A percentile compares a stretch with the other conserved stretches of the same genome.
These are phyloP conservation scores for Diprion similis DNA, from an alignment of 1,140 invertebrate species.

Conservation along the genomic window DNA sequence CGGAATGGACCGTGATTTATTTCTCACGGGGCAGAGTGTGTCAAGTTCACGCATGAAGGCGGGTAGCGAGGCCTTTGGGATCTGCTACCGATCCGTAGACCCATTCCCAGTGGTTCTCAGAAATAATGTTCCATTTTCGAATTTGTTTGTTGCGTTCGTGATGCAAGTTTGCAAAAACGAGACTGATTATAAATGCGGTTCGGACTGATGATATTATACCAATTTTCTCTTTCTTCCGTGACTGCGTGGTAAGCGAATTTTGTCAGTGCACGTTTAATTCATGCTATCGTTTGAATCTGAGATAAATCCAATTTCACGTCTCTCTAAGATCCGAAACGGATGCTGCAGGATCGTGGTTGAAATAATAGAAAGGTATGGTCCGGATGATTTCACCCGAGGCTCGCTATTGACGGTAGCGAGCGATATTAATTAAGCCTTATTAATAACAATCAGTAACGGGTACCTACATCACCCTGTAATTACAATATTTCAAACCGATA, in stretches of 20 bases:
- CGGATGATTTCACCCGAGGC: slow-evolving; percentile 3
- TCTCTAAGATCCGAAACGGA: no score
- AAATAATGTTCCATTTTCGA: background rate
- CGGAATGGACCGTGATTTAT: slow-evolving; percentile 9
- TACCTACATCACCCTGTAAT: background rate
- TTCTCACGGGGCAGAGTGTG: slow-evolving; percentile 8
- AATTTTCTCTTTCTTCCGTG: no score
- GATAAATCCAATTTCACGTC: no score
- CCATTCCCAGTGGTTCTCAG: background rate
- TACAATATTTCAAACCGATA: background rate
- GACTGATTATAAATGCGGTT: no score
- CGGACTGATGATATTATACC: no score
- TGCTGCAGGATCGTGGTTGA: no score
- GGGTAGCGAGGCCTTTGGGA: background rate
- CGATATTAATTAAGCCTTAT: slow-evolving; percentile 8
- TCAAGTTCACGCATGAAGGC: slow-evolving; percentile 12
- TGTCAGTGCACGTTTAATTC: no score
- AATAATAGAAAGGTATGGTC: background rate
- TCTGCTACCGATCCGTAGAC: background rate
- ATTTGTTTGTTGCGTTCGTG: no score
- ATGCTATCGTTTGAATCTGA: no score
- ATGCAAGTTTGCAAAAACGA: no score
- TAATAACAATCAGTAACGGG: slow-evolving; percentile 7
- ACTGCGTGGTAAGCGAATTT: no score
- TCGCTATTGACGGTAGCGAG: background rate